phyloP scores from a whole-genome alignment of 2,113 vertebrate genomes.

The Junco hyemalis region DNA sequence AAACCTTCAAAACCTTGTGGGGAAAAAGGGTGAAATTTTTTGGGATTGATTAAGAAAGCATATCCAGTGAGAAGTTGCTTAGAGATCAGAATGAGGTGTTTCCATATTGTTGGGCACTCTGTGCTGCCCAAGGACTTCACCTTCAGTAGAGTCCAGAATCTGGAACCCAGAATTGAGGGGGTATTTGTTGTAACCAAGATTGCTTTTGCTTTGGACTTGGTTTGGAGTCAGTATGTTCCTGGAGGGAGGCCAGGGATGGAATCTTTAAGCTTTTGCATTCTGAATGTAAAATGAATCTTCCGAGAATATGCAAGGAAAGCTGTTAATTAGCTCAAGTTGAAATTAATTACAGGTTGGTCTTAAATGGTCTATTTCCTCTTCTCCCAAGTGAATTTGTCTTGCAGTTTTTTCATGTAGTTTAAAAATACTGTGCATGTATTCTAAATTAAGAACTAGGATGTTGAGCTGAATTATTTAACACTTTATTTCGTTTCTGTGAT shows the following conservation, averaged over 20 bases:
- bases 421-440: slow-evolving; percentile 1
- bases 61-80: background rate
- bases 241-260: accelerated
- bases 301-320: slow-evolving; percentile 20
- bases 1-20: background rate
- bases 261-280: background rate
- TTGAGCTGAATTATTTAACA: background rate
- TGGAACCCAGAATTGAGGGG: background rate
- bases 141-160: background rate
- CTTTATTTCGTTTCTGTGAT: background rate
- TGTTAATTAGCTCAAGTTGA: slow-evolving; percentile 45
- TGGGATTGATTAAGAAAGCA: background rate
- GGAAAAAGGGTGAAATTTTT: accelerated
- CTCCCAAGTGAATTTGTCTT: slow-evolving; percentile 17
- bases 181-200: background rate
- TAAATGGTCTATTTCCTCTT: slow-evolving; percentile 23
- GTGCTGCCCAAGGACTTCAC: background rate
- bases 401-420: background rate
- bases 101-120: background rate
- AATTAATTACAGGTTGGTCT: slow-evolving; percentile 59
- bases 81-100: background rate
- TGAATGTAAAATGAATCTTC: background rate
- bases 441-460: background rate
- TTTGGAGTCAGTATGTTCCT: background rate
- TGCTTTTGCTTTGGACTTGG: background rate